Base-by-base conservation (phyloP, 1,140 invertebrate genomes). In the Chironomus striatipennis region DNA sequence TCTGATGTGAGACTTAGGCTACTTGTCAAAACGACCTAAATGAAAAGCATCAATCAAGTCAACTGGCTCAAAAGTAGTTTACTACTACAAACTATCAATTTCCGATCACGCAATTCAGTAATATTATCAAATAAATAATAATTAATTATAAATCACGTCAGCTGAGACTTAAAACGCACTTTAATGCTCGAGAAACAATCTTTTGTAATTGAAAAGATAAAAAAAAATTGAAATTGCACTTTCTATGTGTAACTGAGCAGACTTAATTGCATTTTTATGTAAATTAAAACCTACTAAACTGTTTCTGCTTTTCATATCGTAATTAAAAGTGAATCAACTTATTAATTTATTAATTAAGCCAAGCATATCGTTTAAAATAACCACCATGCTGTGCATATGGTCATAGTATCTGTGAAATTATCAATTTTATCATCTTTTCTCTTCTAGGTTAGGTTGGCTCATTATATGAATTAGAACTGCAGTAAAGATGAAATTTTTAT, bases 181-280 rank as follows among this genome's bases (percentile, higher is more conserved):
- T 57, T 57, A 12, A 15, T 10, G 47, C 47, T 57, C n/a, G 12
- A 15, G 12, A n/a, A 12, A 57, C 24, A 34, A 34, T 34, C 24
- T 34, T n/a, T 34, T 34, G 24, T 34, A 5, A 5, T 34, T 47
- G 43, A 47, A 47, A 12, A 47, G 15, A 12, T 47, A 47, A 47
- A 57, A 57, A 57, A 5, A n/a, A 57, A 57, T 57, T 57, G n/a
- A 57, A 47, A 57, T 57, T 57, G 47, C 47, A 57, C 47, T 57
- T 57, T 57, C 47, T 57, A 57, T n/a, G 47, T n/a, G n/a, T 57
- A 5, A n/a, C n/a, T n/a, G 12, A 5, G 12, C 4, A 57, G 12
- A 12, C 47, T 57, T 57, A 57, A 57, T 57, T 57, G 47, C 47
- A 57, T 57, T n/a, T 57, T 57, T 57, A 57, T 57, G 47, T n/a